Evolutionary conservation across 2,113 vertebrate genomes (phyloP).

Genomic region (Scophthalmus maximus): DNA sequence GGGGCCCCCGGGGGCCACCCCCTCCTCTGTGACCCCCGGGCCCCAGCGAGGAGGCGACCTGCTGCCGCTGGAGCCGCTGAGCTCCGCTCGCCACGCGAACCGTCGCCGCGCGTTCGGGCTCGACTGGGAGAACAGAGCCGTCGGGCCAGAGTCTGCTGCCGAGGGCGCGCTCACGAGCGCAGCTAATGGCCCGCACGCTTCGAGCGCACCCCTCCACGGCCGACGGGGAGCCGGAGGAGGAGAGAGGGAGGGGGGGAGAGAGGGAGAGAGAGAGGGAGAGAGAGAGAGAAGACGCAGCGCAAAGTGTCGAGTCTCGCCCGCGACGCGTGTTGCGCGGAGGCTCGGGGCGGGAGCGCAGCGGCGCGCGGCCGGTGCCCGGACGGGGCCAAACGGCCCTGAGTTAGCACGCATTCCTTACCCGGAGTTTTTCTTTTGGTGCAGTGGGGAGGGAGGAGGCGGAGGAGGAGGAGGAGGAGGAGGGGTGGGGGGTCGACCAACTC

Average conservation of each 20-base stretch:
- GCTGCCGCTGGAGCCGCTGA: too few species aligned
- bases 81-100: too few species aligned
- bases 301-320: constrained; percentile 30
- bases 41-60: too few species aligned
- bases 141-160: too few species aligned
- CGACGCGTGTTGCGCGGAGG: constrained; percentile 3
- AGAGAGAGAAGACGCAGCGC: constrained; percentile 16
- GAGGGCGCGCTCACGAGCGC: constrained; percentile 24
- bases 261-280: not conserved
- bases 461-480: constrained; percentile 44
- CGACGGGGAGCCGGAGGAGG: too few species aligned
- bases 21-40: too few species aligned
- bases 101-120: too few species aligned
- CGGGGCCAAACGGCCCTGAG: constrained; percentile 30
- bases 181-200: constrained; percentile 23
- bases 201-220: constrained; percentile 2
- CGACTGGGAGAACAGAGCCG: too few species aligned
- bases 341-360: constrained; percentile 12
- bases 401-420: constrained; percentile 76
- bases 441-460: constrained; percentile 62
- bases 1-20: too few species aligned
- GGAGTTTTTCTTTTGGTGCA: constrained; percentile 82
- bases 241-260: too few species aligned
- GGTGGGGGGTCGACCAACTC: constrained; percentile 64
- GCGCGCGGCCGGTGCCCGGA: constrained; percentile 26